phyloP scores from a whole-genome alignment of 2,113 vertebrate species.

The Cariama cristata region DNA sequence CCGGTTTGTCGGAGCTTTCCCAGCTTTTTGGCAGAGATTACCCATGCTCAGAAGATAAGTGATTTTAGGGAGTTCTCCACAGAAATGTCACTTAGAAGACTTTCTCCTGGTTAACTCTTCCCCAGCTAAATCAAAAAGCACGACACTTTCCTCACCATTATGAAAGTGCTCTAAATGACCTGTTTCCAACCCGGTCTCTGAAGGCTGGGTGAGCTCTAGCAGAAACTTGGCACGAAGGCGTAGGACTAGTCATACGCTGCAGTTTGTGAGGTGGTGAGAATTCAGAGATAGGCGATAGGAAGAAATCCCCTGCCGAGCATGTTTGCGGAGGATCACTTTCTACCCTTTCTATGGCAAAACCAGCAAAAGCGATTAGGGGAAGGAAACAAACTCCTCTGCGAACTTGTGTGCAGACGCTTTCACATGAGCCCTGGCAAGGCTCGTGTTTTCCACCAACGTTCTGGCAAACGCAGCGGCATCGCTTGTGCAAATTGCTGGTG shows the following conservation, averaged over 20 bases:
- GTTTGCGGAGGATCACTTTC: neutral
- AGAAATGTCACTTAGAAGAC: neutral
- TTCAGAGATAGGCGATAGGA: neutral
- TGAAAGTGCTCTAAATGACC: neutral
- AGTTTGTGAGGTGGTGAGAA: conserved; percentile 10
- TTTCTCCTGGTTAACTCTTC: neutral
- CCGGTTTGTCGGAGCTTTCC: neutral
- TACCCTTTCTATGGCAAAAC: neutral
- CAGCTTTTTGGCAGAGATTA: neutral
- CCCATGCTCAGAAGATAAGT: neutral
- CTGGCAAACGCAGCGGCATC: neutral
- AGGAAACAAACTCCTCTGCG: neutral
- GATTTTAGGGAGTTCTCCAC: neutral
- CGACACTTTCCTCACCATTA: neutral
- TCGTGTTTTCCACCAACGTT: neutral
- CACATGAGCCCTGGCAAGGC: neutral
- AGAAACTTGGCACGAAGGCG: neutral
- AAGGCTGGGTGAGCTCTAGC: neutral
- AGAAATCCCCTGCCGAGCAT: neutral
- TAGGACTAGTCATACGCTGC: neutral
- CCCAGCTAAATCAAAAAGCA: neutral
- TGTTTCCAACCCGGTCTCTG: neutral
- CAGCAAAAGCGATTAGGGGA: neutral
- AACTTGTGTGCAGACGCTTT: neutral
- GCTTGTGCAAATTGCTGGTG: neutral